Evolutionary conservation across 2,888 invertebrate genomes (phyloP), one percentile per base, ranked within the genome.

Genomic region (Eupithecia abbreviata): DNA sequence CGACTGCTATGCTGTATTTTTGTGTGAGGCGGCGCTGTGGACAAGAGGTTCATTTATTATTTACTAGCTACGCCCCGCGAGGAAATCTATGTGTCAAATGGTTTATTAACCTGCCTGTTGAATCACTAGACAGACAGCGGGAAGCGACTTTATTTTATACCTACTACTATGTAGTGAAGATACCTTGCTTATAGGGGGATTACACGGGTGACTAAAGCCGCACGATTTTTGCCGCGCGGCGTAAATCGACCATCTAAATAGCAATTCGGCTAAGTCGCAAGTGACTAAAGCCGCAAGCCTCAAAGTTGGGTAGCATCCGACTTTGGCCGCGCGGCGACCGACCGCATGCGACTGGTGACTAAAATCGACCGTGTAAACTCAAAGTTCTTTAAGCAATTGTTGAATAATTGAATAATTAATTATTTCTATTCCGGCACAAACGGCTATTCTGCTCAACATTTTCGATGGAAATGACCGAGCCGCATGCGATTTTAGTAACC

Each of bases 1-100:
- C 97, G 0, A 96, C 96, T 84, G 97, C 97, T 82, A 98, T 97
- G 87, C 97, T 96, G 93, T 97, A 97, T 87, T 97, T 96, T 84
- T 97, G 96, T 30, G 97, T 97, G 71, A 98, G 93, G 73, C 97
- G 96, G 41, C 97, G 96, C 98, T 98, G 96, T 72, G 43, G 86
- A 89, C 66, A 79, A 84, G 62, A 62, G 0, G 55, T 45, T 47
- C 3, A 5, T 13, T 15, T 62, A 62, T 7, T 30, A 30, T 30
- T n/a, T n/a, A n/a, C n/a, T n/a, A n/a, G n/a, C n/a, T n/a, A n/a
- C n/a, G n/a, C n/a, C n/a, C 30, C 30, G 30, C 30, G 30, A 1
- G 1, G 30, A 30, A 30, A 30, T 30, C 30, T 30, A 30, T 30
- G 30, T 30, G 30, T 30, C 30, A 30, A 30, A 30, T 30, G 30